Conservation (phyloP, 2,888 invertebrate species). For the Cephus pygmeus region DNA sequence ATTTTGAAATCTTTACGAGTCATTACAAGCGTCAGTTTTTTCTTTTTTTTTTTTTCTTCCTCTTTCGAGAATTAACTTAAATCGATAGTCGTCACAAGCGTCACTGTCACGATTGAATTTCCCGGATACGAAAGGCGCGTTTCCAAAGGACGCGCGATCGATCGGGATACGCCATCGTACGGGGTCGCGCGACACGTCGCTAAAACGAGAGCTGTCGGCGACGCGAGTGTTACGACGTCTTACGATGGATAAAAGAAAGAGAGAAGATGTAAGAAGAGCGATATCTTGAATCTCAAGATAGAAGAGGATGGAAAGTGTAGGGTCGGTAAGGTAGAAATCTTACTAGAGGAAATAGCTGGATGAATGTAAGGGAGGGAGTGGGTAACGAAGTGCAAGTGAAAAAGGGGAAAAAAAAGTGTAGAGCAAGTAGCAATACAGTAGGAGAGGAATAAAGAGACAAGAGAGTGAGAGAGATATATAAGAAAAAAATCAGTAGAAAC, state of each 20-base stretch:
- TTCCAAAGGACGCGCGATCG: not conserved
- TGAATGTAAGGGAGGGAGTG: not conserved
- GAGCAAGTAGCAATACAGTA: no score
- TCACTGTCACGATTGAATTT: not conserved
- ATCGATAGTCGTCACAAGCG: not conserved
- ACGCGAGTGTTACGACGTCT: not conserved
- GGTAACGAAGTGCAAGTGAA: no score
- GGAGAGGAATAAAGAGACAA: no score
- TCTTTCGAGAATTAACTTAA: not conserved
- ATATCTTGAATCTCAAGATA: not conserved
- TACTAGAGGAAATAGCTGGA: not conserved
- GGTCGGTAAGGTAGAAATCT: not conserved
- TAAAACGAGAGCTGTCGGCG: not conserved
- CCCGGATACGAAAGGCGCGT: not conserved
- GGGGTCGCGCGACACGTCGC: not conserved
- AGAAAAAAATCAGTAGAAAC: not conserved
- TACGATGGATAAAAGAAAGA: not conserved
- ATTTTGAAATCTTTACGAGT: constrained; percentile 16
- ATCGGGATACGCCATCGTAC: not conserved
- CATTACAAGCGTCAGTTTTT: not conserved
- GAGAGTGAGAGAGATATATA: no score
- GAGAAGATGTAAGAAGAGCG: not conserved
- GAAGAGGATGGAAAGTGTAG: not conserved
- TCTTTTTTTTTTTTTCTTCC: not conserved
- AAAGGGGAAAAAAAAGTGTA: no score